Evolutionary conservation across 1,140 invertebrate species (phyloP).

Genomic region (Cephus cinctus): DNA sequence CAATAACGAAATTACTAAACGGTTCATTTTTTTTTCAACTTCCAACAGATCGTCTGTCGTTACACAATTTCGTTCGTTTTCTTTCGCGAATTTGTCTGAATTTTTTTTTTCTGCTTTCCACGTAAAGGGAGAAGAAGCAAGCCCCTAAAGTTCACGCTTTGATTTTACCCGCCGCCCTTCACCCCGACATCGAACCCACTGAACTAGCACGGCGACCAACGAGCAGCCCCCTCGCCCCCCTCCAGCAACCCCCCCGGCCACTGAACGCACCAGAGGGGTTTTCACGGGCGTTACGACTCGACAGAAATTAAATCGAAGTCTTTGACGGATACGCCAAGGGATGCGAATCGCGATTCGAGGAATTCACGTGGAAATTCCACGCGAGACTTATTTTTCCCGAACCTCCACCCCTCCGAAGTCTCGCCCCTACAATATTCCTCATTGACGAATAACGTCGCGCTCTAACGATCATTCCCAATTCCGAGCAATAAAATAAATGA

Average conservation of each 20-base stretch:
- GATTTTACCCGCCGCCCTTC: conserved; percentile 35
- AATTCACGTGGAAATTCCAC: background rate
- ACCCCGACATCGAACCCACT: too few species aligned
- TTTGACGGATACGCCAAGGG: conserved; percentile 42
- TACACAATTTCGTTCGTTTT: background rate
- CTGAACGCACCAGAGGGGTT: conserved; percentile 29
- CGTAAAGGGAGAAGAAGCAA: too few species aligned
- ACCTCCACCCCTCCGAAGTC: too few species aligned
- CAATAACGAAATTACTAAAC: too few species aligned
- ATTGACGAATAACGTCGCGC: too few species aligned
- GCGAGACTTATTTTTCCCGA: too few species aligned
- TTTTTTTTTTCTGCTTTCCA: background rate
- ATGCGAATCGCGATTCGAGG: conserved; percentile 10
- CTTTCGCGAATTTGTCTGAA: background rate
- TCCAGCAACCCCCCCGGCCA: conserved; percentile 12
- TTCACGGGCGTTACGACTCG: conserved; percentile 24
- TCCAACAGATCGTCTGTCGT: too few species aligned
- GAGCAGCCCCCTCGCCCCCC: conserved; percentile 7
- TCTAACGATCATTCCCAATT: too few species aligned
- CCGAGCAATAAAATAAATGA: too few species aligned
- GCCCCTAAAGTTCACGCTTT: conserved; percentile 52
- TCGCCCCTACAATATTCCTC: too few species aligned
- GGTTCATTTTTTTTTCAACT: too few species aligned
- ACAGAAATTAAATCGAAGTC: conserved; percentile 52
- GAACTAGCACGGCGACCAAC: too few species aligned